Evolutionary conservation across 2,888 invertebrate genomes (phyloP), one percentile per base, ranked within the genome.

Genomic region (Hesperia comma): DNA sequence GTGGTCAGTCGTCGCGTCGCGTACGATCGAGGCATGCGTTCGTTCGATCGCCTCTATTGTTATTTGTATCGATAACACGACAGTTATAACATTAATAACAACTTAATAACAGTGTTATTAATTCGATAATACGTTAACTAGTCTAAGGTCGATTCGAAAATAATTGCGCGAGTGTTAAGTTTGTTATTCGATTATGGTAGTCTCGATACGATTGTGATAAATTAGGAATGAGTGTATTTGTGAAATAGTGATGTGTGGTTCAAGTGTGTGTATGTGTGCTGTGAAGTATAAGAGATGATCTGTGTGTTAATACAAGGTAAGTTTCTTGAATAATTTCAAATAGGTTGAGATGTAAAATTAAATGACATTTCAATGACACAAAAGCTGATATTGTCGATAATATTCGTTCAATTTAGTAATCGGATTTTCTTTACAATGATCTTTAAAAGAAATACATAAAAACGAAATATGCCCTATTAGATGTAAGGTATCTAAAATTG

Each of bases 1-100:
- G 82, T 81, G 80, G 83, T 77, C 88, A 89, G 90, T 89, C 79
- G 80, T 70, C 77, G 71, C 82, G 81, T 72, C 82, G 90, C 84
- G 83, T 79, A 84, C 78, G 80, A 78, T 79, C 79, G 82, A 75
- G 85, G 87, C 84, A 74, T 83, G 87, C 85, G 85, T 74, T 69
- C 73, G 70, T 69, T 69, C 21, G 60, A 66, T 60, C 66, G 60
- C 15, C 60, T 56, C 19, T 58, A 43, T 66, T 41, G 33, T 60
- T 54, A 58, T 43, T 6, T 53, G 6, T 63, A 58, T 58, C 58
- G 58, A 58, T 64, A 51, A 57, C 12, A 17, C 19, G 19, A 12
- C 7, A 1, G 6, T 26, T 51, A 55, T 32, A 55, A 37, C 32
- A 21, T 14, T 17, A 32, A 17, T 57, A 56, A 41, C 15, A 33